Evolutionary conservation across 2,113 vertebrate genomes (phyloP).

Genomic region (Oreochromis aureus): DNA sequence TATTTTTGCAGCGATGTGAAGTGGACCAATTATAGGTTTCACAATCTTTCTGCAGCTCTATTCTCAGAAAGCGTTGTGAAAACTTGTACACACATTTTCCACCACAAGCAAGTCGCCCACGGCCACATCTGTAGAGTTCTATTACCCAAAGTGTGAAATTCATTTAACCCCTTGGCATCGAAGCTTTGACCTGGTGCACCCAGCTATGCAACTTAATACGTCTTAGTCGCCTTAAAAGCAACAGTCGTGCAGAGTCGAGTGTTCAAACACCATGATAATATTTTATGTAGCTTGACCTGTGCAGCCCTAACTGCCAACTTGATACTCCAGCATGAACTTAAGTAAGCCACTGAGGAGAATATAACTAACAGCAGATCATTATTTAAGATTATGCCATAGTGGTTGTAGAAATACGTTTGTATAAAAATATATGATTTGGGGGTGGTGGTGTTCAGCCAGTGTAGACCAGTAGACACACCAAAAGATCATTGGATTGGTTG

Average conservation of each 20-base stretch:
- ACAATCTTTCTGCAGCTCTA: background rate
- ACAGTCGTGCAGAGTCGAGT: background rate
- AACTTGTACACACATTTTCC: background rate
- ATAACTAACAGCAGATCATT: background rate
- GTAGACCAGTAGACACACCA: background rate
- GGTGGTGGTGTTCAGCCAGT: background rate
- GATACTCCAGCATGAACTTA: constrained; percentile 2
- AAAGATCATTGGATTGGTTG: background rate
- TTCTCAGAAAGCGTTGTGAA: background rate
- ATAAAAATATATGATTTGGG: background rate
- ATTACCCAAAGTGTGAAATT: background rate
- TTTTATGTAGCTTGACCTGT: background rate
- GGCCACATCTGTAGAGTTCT: background rate
- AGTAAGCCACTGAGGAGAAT: background rate
- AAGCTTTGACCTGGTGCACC: constrained; percentile 17
- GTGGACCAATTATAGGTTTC: background rate
- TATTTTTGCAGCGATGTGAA: background rate
- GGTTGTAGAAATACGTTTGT: background rate
- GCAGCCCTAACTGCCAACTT: background rate
- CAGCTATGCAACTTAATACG: constrained; percentile 10
- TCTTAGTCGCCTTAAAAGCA: background rate
- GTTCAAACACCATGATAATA: constrained; percentile 1
- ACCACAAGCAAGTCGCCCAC: background rate
- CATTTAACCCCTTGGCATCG: background rate
- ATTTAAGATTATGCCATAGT: background rate